These are phyloP conservation scores for Seira musarum DNA, from an alignment of 2,888 invertebrate genomes.

Conservation along the genomic window DNA sequence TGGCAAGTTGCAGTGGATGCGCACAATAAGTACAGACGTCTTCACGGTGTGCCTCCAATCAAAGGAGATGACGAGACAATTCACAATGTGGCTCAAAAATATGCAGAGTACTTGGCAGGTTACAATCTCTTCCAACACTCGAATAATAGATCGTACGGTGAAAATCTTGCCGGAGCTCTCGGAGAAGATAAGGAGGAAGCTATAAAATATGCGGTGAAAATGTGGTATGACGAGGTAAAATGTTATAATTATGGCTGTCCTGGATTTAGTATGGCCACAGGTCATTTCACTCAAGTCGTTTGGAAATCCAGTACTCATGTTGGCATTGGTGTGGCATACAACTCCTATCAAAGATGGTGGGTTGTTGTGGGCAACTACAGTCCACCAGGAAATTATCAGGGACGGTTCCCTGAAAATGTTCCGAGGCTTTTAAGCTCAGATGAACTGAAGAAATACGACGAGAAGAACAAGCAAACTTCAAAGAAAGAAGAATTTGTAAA, in stretches of 20 bases:
- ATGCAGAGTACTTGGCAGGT: constrained; percentile 9
- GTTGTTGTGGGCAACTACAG: constrained; percentile 43
- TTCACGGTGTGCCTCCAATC: constrained; percentile 11
- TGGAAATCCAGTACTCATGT: constrained; percentile 36
- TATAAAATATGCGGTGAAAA: constrained; percentile 13
- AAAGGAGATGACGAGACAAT: constrained; percentile 9
- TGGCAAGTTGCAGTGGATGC: constrained; percentile 11
- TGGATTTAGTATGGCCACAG: constrained; percentile 35
- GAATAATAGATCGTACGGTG: background rate
- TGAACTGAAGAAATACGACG: too few relatives aligned
- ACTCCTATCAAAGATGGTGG: constrained; percentile 12
- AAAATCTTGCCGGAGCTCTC: constrained; percentile 22
- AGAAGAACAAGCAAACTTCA: too few relatives aligned
- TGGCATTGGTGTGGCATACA: constrained; percentile 43
- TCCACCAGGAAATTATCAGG: constrained; percentile 33
- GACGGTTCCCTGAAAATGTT: constrained; percentile 36
- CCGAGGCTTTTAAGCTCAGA: constrained; percentile 5
- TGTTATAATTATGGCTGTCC: constrained; percentile 33
- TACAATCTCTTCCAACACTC: constrained; percentile 10
- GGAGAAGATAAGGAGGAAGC: background rate
- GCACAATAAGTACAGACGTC: constrained; percentile 30
- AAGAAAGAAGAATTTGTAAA: too few relatives aligned
- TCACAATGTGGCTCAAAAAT: constrained; percentile 11
- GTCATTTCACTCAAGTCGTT: constrained; percentile 56
- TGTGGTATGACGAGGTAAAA: constrained; percentile 51